A percentile compares a stretch with the other conserved stretches of the same genome.
These are phyloP conservation scores for Germaria angustata DNA, from an alignment of 2,888 invertebrate genomes.

Conservation along the genomic window DNA sequence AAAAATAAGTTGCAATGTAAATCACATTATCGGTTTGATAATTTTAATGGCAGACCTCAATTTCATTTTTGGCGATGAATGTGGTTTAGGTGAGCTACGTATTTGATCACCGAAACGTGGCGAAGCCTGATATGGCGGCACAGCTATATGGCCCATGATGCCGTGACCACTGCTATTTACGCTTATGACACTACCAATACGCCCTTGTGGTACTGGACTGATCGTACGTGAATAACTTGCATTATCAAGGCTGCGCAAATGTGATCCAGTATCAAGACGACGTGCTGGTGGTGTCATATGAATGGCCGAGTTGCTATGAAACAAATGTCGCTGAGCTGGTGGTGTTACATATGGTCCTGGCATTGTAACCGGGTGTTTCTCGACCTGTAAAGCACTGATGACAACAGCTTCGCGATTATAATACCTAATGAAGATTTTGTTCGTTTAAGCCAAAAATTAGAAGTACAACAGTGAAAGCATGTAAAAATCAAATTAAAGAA, in stretches of 20 bases:
- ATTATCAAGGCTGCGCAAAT: constrained; percentile 68
- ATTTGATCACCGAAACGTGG: constrained; percentile 82
- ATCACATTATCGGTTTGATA: background rate
- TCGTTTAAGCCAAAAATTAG: constrained; percentile 17
- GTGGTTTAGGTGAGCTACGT: constrained; percentile 84
- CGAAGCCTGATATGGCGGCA: constrained; percentile 82
- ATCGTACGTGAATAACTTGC: constrained; percentile 75
- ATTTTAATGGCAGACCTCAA: constrained; percentile 84
- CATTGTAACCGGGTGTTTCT: constrained; percentile 93
- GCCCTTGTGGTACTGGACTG: constrained; percentile 82
- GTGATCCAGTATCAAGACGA: constrained; percentile 80
- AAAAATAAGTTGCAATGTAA: background rate
- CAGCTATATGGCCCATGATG: constrained; percentile 71
- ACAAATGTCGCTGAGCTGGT: constrained; percentile 83
- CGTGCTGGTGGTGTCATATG: constrained; percentile 87
- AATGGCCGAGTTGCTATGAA: constrained; percentile 83
- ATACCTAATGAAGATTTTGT: constrained; percentile 83
- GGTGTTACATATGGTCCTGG: constrained; percentile 91
- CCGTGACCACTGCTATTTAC: constrained; percentile 80
- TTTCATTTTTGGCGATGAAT: constrained; percentile 95
- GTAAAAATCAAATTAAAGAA: constrained; percentile 60
- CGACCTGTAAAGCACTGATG: constrained; percentile 95
- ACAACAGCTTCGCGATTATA: constrained; percentile 95
- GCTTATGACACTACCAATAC: constrained; percentile 84
- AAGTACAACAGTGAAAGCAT: constrained; percentile 68